Base-by-base conservation (phyloP, 2,113 vertebrate species). In the Gobius niger region DNA sequence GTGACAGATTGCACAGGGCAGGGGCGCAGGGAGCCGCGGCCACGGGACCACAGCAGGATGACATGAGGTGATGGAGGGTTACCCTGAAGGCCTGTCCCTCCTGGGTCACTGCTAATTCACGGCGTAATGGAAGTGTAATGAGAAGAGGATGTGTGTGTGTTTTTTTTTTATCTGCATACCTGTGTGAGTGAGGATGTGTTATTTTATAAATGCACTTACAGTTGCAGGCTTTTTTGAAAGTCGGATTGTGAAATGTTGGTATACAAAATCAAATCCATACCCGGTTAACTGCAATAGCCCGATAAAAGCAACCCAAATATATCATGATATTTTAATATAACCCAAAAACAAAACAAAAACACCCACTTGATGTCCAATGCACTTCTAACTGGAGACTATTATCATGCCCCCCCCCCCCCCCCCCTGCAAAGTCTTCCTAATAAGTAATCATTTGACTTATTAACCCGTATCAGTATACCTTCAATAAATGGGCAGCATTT, bases 401-500 rank as follows among this genome's bases (percentile, higher is more conserved):
- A 54, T 24, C 9, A 54, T 54, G 10, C 8, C n/a, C 8, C 24
- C 7, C 18, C 53, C 7, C 34, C 12, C 24, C 11, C 34, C 11
- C 34, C 11, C 18, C n/a, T 15, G 15, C 18, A 65, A 62, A 56
- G 67, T 24, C 50, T 81, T 73, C 63, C 44, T n/a, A 61, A 75
- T 62, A 73, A 70, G 49, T 56, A 60, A 57, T 67, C 65, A 56
- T 50, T 64, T 72, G 69, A 68, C 57, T 59, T 2, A 7, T 34
- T 63, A 63, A 57, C 56, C 63, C 44, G 75, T 47, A 46, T 60
- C 2, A 3, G 16, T 57, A 34, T 34, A 34, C 24, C 51, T 70
- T 41, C 72, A 75, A 67, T 82, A 77, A 83, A 88, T 78, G 80
- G 70, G 77, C 81, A 65, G 75, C 65, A 59, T 70, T 83, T 87